Evolutionary conservation across 2,888 invertebrate species (phyloP).

Genomic region (Ganaspis brasiliensis): DNA sequence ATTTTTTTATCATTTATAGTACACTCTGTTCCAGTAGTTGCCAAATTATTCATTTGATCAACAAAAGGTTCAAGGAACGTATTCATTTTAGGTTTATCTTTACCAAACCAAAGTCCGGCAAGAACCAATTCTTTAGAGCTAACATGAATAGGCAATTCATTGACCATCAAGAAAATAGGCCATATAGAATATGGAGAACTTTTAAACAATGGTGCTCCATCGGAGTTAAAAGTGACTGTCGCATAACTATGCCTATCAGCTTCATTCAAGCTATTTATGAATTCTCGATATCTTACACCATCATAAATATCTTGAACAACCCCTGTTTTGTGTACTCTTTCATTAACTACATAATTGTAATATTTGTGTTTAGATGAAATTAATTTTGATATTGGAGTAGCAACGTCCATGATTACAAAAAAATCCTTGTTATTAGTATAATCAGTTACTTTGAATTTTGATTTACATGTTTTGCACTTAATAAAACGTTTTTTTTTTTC

Average conservation of each 20-base stretch:
- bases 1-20: not conserved
- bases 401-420: not conserved
- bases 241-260: no score
- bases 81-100: not conserved
- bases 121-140: constrained; percentile 21
- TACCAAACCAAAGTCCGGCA: constrained; percentile 29
- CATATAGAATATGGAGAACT: constrained; percentile 45
- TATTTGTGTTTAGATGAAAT: not conserved
- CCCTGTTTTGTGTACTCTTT: not conserved
- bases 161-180: constrained; percentile 47
- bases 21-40: not conserved
- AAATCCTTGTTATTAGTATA: not conserved
- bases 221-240: constrained; percentile 35
- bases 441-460: not conserved
- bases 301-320: not conserved
- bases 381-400: not conserved
- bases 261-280: constrained; percentile 41
- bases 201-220: constrained; percentile 47
- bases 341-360: not conserved
- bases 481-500: not conserved
- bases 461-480: not conserved
- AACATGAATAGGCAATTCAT: constrained; percentile 20
- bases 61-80: not conserved
- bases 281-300: not conserved
- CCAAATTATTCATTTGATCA: not conserved